These are phyloP conservation scores for Laticauda colubrina DNA, from an alignment of 2,113 vertebrate species.

Conservation along the genomic window DNA sequence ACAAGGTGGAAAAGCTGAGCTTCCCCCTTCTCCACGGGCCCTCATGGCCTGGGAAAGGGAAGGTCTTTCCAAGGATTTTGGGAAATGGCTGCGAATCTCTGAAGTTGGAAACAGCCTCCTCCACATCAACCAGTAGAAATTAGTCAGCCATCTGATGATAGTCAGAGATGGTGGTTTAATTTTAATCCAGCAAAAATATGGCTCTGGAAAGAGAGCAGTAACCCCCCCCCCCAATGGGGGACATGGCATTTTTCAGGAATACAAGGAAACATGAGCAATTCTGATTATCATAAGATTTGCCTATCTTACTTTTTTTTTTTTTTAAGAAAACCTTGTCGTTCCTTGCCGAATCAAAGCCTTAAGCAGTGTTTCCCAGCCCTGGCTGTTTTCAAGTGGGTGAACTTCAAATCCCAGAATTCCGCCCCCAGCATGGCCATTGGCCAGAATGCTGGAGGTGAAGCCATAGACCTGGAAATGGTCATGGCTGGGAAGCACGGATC, in stretches of 20 bases:
- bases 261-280: neutral
- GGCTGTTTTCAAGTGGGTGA: neutral
- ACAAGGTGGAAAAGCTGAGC: neutral
- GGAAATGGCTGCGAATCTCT: neutral
- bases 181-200: neutral
- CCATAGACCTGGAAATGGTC: neutral
- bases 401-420: neutral
- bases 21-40: neutral
- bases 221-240: neutral
- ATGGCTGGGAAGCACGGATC: neutral
- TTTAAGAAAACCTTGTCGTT: neutral
- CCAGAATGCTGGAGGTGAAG: neutral
- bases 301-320: neutral
- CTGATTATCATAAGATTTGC: neutral
- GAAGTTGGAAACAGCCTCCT: neutral
- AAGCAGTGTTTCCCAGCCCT: neutral
- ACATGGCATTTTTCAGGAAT: too few relatives aligned
- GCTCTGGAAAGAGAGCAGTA: neutral
- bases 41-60: neutral
- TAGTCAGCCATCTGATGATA: neutral
- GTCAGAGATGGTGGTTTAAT: neutral
- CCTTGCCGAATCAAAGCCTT: neutral
- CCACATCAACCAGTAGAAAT: neutral
- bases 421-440: neutral
- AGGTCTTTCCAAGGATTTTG: neutral